Base-by-base conservation (phyloP, 2,113 vertebrate species). In the Indicator indicator region DNA sequence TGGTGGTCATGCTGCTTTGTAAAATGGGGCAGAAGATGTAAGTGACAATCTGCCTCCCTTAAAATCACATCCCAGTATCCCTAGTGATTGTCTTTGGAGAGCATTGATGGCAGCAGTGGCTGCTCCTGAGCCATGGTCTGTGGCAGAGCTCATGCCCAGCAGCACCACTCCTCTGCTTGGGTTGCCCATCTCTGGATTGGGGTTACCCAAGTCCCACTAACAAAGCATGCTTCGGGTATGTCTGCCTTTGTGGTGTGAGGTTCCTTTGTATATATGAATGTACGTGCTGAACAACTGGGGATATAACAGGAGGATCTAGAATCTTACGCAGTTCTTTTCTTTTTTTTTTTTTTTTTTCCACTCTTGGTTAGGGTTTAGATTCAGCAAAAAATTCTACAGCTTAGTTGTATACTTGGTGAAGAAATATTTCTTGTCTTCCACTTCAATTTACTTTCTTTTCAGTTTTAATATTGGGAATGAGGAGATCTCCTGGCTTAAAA, bases 191-290 rank as follows among this genome's bases (percentile, higher is more conserved):
- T 14, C 5, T 26, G 15, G 19, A 12, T 36, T 24, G 33, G 50
- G 23, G 50, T 26, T 26, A 24, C 50, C 9, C 63, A 36, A 52
- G 54, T 63, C 14, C 46, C 16, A 4, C 44, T 28, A 2, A 5
- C 16, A 21, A 6, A 0, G 1, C 3, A 1, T 4, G 30, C 44
- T 27, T 33, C 63, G 7, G 40, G 30, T 33, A 3, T 3, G 7
- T 23, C 40, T 55, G 1, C 63, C 40, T 42, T 21, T 12, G 23
- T 13, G 50, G 23, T 1, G 40, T 0, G 5, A n/a, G 48, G 8
- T 12, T 42, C 33, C 38, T 70, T 27, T 16, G 16, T 16, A 9
- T 12, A 50, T 36, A 11, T 12, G 5, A 2, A 3, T 30, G 19
- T 56, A 4, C 24, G 9, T 11, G 46, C 16, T 23, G 24, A 17